Percentiles rank a stretch among this genome's conserved stretches.
phyloP scores from a whole-genome alignment of 2,888 invertebrate genomes.

The Caenorhabditis imperialis region DNA sequence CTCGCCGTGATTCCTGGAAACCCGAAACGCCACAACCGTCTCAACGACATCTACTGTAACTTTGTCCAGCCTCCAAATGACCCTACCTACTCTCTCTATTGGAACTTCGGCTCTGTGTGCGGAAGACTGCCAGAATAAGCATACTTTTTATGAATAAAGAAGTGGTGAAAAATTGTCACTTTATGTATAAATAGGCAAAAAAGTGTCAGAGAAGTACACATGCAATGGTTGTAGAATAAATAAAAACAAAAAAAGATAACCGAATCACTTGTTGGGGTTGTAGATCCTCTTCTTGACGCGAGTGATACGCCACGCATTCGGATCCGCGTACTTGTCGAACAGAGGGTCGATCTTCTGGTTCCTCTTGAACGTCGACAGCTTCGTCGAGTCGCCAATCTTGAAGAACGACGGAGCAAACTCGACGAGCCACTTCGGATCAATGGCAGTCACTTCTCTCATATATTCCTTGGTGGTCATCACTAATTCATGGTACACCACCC shows the following conservation, averaged over 20 bases:
- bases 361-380: slow-evolving; percentile 97
- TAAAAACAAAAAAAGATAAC: not conserved
- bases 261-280: slow-evolving; percentile 77
- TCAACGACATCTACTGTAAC: slow-evolving; percentile 36
- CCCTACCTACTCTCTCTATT: slow-evolving; percentile 10
- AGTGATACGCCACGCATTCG: slow-evolving; percentile 99
- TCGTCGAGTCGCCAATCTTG: slow-evolving; percentile 97
- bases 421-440: slow-evolving; percentile 97
- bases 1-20: not conserved
- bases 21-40: not conserved
- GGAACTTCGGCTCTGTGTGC: slow-evolving; percentile 34
- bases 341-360: slow-evolving; percentile 97
- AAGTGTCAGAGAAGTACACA: slow-evolving; percentile 5
- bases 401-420: slow-evolving; percentile 99
- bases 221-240: not conserved
- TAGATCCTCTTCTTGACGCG: slow-evolving; percentile 79
- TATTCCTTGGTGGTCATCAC: slow-evolving; percentile 99
- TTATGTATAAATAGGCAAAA: slow-evolving; percentile 16
- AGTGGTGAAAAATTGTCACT: slow-evolving; percentile 4
- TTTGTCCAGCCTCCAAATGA: slow-evolving; percentile 23
- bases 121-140: slow-evolving; percentile 10
- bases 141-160: not conserved
- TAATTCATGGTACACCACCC: slow-evolving; percentile 98
- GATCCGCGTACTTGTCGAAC: slow-evolving; percentile 97
- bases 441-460: slow-evolving; percentile 90